Percentiles rank a stretch among this genome's conserved stretches.
Evolutionary conservation across 2,113 vertebrate species (phyloP).

Genomic region (Mesembrinibis cayennensis): DNA sequence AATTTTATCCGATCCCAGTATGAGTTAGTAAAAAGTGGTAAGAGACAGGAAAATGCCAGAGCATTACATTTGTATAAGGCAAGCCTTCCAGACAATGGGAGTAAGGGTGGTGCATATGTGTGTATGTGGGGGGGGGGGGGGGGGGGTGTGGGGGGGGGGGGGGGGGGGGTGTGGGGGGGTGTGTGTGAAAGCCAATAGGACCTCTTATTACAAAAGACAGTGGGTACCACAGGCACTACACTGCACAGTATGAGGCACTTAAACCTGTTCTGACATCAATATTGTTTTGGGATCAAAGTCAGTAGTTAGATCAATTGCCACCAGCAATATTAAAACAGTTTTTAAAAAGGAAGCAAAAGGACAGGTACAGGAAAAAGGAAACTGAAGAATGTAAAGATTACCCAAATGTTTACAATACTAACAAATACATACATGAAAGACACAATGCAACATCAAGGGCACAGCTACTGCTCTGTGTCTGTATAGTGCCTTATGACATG

Average conservation of each 20-base stretch:
- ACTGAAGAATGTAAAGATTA: background rate
- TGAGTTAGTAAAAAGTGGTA: background rate
- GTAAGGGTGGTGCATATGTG: background rate
- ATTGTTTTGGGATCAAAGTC: background rate
- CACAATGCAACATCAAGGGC: background rate
- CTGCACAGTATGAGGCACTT: background rate
- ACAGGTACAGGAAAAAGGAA: conserved; percentile 27
- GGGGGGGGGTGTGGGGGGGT: too few relatives aligned
- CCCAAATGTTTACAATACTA: background rate
- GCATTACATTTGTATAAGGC: background rate
- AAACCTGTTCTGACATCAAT: background rate
- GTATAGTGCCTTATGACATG: fast-evolving
- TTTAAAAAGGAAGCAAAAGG: background rate
- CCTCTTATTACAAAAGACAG: background rate
- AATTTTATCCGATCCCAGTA: background rate
- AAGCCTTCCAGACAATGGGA: background rate
- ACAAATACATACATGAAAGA: background rate
- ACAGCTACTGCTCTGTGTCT: background rate
- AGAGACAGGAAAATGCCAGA: background rate
- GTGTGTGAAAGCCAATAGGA: background rate
- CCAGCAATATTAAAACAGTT: background rate
- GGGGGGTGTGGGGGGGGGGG: too few relatives aligned
- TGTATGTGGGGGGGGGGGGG: too few relatives aligned
- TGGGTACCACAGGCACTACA: background rate
- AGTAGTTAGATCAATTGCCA: background rate